Percentiles rank a stretch among this genome's conserved stretches.
These are phyloP conservation scores for Nannospalax galili DNA, from an alignment of 2,113 vertebrate species.

Conservation along the genomic window DNA sequence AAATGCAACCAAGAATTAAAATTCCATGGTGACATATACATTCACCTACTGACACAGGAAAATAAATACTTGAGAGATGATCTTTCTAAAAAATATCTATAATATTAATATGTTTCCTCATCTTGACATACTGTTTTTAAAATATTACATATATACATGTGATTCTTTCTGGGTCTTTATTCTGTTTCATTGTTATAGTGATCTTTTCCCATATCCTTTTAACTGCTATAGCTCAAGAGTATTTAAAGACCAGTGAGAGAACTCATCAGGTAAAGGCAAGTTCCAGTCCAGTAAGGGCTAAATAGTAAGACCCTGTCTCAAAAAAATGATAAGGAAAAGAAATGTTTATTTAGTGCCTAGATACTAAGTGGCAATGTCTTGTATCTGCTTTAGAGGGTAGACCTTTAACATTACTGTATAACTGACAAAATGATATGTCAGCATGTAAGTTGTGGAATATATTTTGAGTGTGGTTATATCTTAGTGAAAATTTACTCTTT, in stretches of 20 bases:
- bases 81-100: constrained; percentile 14
- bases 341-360: background rate
- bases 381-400: background rate
- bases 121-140: background rate
- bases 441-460: background rate
- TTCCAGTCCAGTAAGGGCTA: background rate
- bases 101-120: background rate
- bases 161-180: background rate
- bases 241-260: background rate
- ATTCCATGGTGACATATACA: background rate
- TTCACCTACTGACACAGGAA: background rate
- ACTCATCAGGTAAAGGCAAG: background rate
- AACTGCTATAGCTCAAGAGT: background rate
- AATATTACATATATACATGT: background rate
- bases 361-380: background rate
- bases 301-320: background rate
- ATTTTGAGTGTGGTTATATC: background rate
- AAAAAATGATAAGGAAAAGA: background rate
- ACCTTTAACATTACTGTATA: background rate
- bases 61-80: constrained; percentile 30
- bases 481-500: background rate
- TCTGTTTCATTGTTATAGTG: background rate
- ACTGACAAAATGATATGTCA: background rate
- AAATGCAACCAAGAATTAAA: background rate
- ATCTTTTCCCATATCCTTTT: background rate